Base-by-base conservation (phyloP, 2,797 vertebrate genomes). In the Dermochelys coriacea region DNA sequence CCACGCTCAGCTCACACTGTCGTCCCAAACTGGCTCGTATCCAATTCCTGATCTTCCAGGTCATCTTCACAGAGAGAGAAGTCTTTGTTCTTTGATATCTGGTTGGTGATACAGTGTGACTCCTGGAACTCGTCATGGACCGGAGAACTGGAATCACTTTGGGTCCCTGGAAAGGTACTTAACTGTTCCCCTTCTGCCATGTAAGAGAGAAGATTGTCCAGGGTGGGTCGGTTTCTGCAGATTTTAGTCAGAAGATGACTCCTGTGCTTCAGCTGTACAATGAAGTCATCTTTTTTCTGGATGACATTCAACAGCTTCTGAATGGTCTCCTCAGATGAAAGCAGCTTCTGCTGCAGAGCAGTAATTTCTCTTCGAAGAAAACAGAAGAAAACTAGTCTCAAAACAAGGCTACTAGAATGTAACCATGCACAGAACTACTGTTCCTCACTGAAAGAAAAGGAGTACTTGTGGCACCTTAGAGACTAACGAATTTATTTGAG, bases 151-250 rank as follows among this genome's bases (percentile, higher is more conserved):
- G 74, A 54, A 31, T 95, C 95, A 12, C 90, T 92, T 31, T 92
- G 85, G 1, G 96, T 85, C 5, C 41, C 91, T 34, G 89, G 86
- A 52, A 98, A 61, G 7, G 98, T 97, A 5, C 98, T 97, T 86
- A 98, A 95, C 25, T 95, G 96, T 85, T 98, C 98, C 0, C 98
- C 98, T 90, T 98, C 98, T 0, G 97, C 97, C 97, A 99, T 98
- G 89, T 98, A 95, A 0, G 98, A 97, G 94, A 98, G 95, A 90
- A 99, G 97, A 50, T 96, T 93, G 50, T 98, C 98, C 85, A 99
- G 93, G 29, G 98, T 94, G 0, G 98, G 98, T 5, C 98, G 97
- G 87, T 90, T 97, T 82, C 97, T 97, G 88, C 98, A 98, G 90
- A 99, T 98, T 90, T 98, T 98, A 91, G 98, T 97, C 96, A 98